Percentiles rank a stretch among this genome's conserved stretches.
Evolutionary conservation across 2,113 vertebrate species (phyloP).

Genomic region (Saiga tatarica): DNA sequence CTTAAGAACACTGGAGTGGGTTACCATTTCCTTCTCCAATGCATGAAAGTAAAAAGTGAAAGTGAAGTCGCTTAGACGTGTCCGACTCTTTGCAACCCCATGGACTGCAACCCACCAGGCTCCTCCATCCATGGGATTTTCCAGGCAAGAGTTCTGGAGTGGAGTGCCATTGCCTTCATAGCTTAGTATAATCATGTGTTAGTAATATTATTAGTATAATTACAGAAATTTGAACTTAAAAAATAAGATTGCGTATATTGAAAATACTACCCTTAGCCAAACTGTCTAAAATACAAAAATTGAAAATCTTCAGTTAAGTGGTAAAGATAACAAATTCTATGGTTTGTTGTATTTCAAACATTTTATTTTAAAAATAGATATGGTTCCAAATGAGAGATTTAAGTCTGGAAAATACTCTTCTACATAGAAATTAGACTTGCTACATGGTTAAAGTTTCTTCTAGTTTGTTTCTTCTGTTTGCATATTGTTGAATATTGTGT

Average conservation of each 20-base stretch:
- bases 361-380: neutral
- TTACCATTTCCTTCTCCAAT: too few species aligned
- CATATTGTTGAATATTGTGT: neutral
- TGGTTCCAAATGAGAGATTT: neutral
- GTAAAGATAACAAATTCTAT: neutral
- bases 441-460: neutral
- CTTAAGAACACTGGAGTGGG: too few species aligned
- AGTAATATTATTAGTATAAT: neutral
- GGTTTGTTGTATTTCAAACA: neutral
- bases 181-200: neutral
- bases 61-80: too few species aligned
- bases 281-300: neutral
- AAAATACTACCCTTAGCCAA: neutral
- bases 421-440: neutral
- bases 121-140: too few species aligned
- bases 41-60: too few species aligned
- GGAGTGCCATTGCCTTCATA: neutral
- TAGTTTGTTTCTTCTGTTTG: neutral
- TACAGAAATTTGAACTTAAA: neutral
- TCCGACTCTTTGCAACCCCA: accelerated
- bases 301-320: neutral
- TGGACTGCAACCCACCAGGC: too few species aligned
- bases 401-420: neutral
- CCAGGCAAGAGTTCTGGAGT: too few species aligned
- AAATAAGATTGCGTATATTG: neutral